Conservation (phyloP, 1,140 invertebrate genomes). For the Eumeta japonica region DNA sequence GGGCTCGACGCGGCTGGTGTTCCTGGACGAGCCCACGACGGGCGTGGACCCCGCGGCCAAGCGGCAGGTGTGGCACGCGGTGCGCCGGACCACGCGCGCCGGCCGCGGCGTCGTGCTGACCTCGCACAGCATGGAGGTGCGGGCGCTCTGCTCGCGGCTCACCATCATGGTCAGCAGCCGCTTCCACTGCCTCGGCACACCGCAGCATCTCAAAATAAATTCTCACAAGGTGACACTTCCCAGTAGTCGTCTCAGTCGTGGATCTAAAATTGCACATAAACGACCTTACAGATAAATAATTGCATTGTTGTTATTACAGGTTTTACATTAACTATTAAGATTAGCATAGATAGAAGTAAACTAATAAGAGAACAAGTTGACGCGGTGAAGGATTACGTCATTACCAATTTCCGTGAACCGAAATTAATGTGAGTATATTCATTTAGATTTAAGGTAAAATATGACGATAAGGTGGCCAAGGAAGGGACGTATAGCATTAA, state of each 20-base stretch:
- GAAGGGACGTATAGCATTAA: neutral
- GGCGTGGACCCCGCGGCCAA: too few species aligned
- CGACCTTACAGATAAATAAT: too few species aligned
- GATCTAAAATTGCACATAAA: too few species aligned
- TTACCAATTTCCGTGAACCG: conserved; percentile 21
- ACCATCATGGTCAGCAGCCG: too few species aligned
- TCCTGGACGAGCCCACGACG: too few species aligned
- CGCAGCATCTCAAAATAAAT: too few species aligned
- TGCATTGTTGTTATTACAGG: conserved; percentile 30
- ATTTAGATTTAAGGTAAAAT: neutral
- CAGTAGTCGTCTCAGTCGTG: conserved; percentile 87
- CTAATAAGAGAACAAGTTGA: conserved; percentile 9
- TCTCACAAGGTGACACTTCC: too few species aligned
- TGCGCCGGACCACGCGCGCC: conserved; percentile 77
- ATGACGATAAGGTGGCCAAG: neutral
- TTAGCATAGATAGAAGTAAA: conserved; percentile 17
- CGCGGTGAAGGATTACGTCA: conserved; percentile 28
- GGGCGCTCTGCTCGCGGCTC: conserved; percentile 76
- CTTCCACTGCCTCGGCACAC: too few species aligned
- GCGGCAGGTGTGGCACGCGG: too few species aligned
- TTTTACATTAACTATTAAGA: conserved; percentile 40
- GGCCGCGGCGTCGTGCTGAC: too few species aligned
- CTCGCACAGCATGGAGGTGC: conserved; percentile 82
- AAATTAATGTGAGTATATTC: conserved; percentile 35
- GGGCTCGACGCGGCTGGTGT: too few species aligned